Evolutionary conservation across 1,140 invertebrate genomes (phyloP), one percentile per base, ranked within the genome.

Genomic region (Drosophila seguyi): DNA sequence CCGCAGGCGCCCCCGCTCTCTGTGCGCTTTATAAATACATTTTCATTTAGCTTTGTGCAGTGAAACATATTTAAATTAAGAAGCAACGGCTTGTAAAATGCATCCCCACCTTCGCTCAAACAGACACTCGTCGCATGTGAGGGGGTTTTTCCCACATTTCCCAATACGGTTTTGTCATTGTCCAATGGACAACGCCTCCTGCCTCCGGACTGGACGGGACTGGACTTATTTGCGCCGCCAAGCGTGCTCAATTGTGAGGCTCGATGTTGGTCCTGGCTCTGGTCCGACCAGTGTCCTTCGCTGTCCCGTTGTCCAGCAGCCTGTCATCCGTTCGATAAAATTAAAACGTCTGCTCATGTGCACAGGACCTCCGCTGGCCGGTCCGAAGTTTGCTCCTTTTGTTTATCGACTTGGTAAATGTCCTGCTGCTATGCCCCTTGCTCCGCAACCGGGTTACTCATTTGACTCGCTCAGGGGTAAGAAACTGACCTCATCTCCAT

Each of bases 41-140:
- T 88, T 88, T 90, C 62, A 90, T 90, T 88, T 84, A 84, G 81
- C 85, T 90, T 90, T 90, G 85, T 90, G 81, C 85, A 90, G 73
- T 90, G 85, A 81, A 90, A 90, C 85, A 90, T 85, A 85, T 90
- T 90, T 85, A 90, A 90, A 90, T 81, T 90, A 90, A 90, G 83
- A 53, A 79, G 85, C 85, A 90, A 36, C 81, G 78, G 85, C 66
- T 90, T 90, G 85, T 90, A 38, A 90, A 90, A 90, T 90, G 78
- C 85, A 75, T 50, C 72, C 77, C 61, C 41, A 53, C 63, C 11
- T 18, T n/a, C 34, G n/a, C 44, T 25, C 44, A 22, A 13, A 14
- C 29, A 16, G 18, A 6, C 63, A 41, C 34, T 38, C 55, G 42
- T 45, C 63, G 42, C 31, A 55, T 59, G 66, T 34, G 58, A 41